phyloP scores from a whole-genome alignment of 2,888 invertebrate species.

The Spisula subtruncata region DNA sequence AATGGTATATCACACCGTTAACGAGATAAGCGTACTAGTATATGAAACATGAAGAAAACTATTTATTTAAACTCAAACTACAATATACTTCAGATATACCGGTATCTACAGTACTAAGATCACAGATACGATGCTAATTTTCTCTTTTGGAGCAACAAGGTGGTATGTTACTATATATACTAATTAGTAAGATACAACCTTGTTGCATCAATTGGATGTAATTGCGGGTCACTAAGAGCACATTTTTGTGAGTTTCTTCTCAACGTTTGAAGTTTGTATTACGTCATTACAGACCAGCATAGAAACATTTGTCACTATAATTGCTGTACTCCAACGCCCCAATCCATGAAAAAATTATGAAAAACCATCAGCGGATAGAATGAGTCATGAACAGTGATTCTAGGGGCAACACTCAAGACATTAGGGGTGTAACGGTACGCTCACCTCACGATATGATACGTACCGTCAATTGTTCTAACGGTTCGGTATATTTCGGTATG shows the following conservation, averaged over 20 bases:
- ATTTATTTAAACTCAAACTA: background rate
- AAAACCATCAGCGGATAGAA: background rate
- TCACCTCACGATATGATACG: no score
- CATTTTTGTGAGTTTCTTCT: background rate
- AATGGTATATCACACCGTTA: constrained; percentile 32
- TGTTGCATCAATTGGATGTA: no score
- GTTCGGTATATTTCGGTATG: no score
- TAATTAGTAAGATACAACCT: no score
- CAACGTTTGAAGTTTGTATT: background rate
- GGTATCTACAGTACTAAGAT: no score
- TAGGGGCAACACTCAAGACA: background rate
- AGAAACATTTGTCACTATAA: background rate
- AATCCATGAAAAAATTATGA: background rate
- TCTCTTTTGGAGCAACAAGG: no score
- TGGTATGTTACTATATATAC: no score
- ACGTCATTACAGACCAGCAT: background rate
- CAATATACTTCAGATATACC: background rate
- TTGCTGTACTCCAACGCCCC: background rate
- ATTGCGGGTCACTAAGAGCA: constrained; percentile 10
- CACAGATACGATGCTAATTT: background rate
- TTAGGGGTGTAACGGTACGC: no score
- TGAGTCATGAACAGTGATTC: background rate
- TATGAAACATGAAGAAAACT: constrained; percentile 1
- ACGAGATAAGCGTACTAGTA: constrained; percentile 3
- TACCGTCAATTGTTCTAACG: no score